A percentile compares a stretch with the other conserved stretches of the same genome.
Conservation (phyloP, 2,888 invertebrate species). For the Meloe dianella region DNA sequence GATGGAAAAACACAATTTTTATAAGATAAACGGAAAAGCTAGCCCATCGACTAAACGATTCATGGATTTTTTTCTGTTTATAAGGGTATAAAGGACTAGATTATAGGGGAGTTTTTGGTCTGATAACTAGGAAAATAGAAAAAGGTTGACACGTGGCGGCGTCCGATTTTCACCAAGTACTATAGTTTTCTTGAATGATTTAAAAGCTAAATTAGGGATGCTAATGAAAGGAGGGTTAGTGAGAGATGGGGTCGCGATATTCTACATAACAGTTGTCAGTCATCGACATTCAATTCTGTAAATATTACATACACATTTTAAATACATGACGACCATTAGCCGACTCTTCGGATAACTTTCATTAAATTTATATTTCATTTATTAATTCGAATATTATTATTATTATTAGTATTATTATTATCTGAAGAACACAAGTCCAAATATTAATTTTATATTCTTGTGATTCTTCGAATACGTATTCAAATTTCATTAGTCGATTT, state of each 20-base stretch:
- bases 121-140: neutral
- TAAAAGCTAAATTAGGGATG: constrained; percentile 24
- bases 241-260: constrained; percentile 11
- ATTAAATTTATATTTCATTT: neutral
- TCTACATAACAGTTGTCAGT: constrained; percentile 20
- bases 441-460: neutral
- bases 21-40: constrained; percentile 14
- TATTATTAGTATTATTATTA: no score
- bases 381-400: neutral
- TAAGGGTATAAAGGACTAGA: neutral
- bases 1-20: constrained; percentile 29
- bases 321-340: constrained; percentile 14
- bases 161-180: constrained; percentile 9
- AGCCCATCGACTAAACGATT: constrained; percentile 27
- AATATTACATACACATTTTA: constrained; percentile 25
- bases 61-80: constrained; percentile 35
- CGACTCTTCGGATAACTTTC: neutral
- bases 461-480: neutral
- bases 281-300: constrained; percentile 24
- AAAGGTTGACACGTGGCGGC: constrained; percentile 23
- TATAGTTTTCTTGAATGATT: constrained; percentile 28
- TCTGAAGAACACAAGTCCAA: constrained; percentile 9
- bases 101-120: constrained; percentile 14
- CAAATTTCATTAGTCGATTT: neutral
- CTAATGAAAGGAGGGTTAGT: constrained; percentile 22